Evolutionary conservation across 2,888 invertebrate genomes (phyloP).

Genomic region (Pachymerium ferrugineum): DNA sequence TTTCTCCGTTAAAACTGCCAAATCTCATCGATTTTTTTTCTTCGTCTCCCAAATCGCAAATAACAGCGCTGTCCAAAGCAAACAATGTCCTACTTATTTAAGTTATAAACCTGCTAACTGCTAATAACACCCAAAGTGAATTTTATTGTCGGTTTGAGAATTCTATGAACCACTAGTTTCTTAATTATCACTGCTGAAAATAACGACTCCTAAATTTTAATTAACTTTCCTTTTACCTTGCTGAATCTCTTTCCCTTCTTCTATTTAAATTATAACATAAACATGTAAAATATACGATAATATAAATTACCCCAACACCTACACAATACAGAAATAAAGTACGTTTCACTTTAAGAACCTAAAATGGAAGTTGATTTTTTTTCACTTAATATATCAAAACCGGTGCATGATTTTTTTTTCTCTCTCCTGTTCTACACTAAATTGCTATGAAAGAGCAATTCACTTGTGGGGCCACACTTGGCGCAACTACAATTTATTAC

Average conservation of each 20-base stretch:
- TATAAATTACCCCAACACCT: no score
- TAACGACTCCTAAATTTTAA: neutral
- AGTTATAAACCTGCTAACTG: no score
- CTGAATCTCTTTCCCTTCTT: neutral
- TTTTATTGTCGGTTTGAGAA: neutral
- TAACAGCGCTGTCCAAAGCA: neutral
- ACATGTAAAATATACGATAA: no score
- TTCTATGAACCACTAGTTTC: neutral
- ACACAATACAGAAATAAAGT: no score
- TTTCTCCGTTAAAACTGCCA: neutral
- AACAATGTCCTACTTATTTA: neutral
- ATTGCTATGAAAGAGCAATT: constrained; percentile 23
- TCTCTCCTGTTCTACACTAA: neutral
- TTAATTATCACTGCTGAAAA: neutral
- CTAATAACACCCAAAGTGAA: neutral
- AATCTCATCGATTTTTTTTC: neutral
- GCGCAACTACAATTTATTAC: constrained; percentile 7
- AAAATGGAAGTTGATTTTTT: neutral
- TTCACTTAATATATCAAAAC: neutral
- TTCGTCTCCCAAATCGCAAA: neutral
- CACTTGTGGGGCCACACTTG: neutral
- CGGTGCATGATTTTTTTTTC: neutral
- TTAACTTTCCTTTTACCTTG: neutral
- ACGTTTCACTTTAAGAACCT: no score
- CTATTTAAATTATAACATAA: no score